A percentile compares a stretch with the other conserved stretches of the same genome.
Conservation (phyloP, 2,113 vertebrate species). For the Muntiacus muntjak region DNA sequence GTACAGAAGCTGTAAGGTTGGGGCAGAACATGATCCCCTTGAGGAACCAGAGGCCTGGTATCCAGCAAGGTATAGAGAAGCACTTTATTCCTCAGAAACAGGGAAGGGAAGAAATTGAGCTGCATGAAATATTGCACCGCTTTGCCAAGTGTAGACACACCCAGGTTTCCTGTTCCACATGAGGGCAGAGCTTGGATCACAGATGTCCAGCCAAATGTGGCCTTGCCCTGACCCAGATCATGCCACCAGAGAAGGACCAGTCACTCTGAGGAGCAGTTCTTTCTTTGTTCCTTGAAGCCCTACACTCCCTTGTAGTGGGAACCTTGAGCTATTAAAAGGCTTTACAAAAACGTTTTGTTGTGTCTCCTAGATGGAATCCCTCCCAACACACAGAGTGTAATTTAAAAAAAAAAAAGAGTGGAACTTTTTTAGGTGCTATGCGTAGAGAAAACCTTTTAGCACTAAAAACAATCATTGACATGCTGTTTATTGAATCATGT, state of each 20-base stretch:
- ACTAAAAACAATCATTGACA: slow-evolving; percentile 63
- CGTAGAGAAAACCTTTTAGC: slow-evolving; percentile 62
- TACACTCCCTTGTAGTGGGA: slow-evolving; percentile 36
- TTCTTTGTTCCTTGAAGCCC: background rate
- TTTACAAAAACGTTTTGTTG: slow-evolving; percentile 48
- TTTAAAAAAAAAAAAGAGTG: background rate
- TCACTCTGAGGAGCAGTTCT: background rate
- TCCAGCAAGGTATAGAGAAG: background rate
- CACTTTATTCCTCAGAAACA: background rate
- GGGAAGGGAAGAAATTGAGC: background rate
- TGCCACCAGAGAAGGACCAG: background rate
- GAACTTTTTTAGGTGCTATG: background rate
- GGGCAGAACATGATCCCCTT: background rate
- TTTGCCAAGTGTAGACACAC: background rate
- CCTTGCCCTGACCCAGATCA: slow-evolving; percentile 65
- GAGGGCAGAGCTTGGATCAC: slow-evolving; percentile 41
- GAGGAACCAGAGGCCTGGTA: background rate
- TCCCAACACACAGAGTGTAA: background rate
- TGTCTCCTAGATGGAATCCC: background rate
- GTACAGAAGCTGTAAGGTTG: background rate
- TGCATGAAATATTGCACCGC: background rate
- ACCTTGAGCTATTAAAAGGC: background rate
- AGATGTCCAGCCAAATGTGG: slow-evolving; percentile 61
- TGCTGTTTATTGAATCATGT: slow-evolving; percentile 72
- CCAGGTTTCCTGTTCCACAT: slow-evolving; percentile 34